Evolutionary conservation across 2,888 invertebrate genomes (phyloP).

Genomic region (Melangyna quadrimaculata): DNA sequence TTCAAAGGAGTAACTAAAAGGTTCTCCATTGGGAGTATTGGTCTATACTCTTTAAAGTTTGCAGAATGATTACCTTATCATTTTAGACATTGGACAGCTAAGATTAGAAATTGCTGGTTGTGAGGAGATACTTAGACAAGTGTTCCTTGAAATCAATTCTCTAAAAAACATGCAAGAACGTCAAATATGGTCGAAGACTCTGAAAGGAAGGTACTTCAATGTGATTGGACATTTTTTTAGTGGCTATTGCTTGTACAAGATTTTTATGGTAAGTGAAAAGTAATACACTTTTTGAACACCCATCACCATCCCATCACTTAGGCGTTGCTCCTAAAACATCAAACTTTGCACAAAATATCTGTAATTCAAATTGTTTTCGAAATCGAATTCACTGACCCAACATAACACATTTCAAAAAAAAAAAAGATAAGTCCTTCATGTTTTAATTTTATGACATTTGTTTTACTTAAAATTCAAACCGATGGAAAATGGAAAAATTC

Average conservation of each 20-base stretch:
- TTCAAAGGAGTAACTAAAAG: neutral
- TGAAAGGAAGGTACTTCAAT: constrained; percentile 99
- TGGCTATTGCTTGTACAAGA: constrained; percentile 99
- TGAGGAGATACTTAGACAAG: constrained; percentile 95
- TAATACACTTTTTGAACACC: neutral
- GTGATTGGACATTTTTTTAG: constrained; percentile 99
- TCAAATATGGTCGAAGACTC: constrained; percentile 96
- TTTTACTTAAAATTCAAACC: no score
- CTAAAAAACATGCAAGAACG: constrained; percentile 95
- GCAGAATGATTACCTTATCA: neutral
- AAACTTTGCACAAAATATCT: no score
- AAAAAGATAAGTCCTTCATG: no score
- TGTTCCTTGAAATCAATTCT: constrained; percentile 98
- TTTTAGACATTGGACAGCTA: constrained; percentile 88
- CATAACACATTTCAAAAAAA: no score
- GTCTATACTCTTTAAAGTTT: neutral
- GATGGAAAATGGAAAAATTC: no score
- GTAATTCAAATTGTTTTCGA: no score
- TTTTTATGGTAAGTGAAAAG: constrained; percentile 94
- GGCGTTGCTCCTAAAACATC: no score
- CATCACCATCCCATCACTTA: no score
- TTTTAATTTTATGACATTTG: no score
- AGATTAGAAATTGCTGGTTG: constrained; percentile 92
- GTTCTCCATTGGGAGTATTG: neutral
- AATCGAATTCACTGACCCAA: no score